Evolutionary conservation across 2,888 invertebrate species (phyloP).

Genomic region (Tetragonisca angustula): DNA sequence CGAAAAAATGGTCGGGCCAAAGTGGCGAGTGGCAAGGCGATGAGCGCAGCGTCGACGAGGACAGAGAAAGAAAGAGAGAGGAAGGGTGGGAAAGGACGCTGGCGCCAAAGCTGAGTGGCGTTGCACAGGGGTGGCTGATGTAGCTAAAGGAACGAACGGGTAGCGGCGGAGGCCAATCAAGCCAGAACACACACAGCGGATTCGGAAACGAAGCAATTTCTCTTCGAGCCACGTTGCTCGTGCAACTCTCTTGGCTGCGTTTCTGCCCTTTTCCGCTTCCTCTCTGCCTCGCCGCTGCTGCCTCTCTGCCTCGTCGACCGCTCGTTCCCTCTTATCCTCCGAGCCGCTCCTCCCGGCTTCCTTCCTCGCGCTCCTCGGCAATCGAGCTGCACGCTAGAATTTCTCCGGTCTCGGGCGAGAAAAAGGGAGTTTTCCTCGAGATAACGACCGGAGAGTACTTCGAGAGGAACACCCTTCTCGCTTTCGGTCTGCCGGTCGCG

Average conservation of each 20-base stretch:
- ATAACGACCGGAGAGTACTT: slow-evolving; percentile 72
- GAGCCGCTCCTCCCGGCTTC: slow-evolving; percentile 24
- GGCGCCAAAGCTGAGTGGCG: slow-evolving; percentile 27
- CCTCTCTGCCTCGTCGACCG: slow-evolving; percentile 4
- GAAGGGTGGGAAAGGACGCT: neutral
- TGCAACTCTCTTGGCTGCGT: slow-evolving; percentile 57
- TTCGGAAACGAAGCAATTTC: slow-evolving; percentile 79
- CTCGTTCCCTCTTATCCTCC: slow-evolving; percentile 18
- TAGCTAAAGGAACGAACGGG: slow-evolving; percentile 54
- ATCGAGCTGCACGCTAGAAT: slow-evolving; percentile 63
- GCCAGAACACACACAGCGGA: slow-evolving; percentile 74
- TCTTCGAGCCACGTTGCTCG: slow-evolving; percentile 76
- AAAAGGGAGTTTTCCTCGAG: slow-evolving; percentile 73
- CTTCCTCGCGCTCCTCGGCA: slow-evolving; percentile 42
- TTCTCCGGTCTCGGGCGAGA: slow-evolving; percentile 65
- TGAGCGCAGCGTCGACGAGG: no score
- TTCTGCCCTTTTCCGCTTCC: slow-evolving; percentile 22
- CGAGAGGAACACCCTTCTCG: slow-evolving; percentile 61
- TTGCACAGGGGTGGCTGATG: slow-evolving; percentile 52
- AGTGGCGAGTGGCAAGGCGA: slow-evolving; percentile 52
- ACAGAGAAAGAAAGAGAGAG: no score
- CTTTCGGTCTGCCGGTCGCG: slow-evolving; percentile 29
- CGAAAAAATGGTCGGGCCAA: slow-evolving; percentile 20
- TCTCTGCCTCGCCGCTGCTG: neutral
- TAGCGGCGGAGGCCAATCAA: slow-evolving; percentile 73